A percentile compares a stretch with the other conserved stretches of the same genome.
Conservation (phyloP, 2,797 vertebrate genomes). For the Petrocephalus schoutedeni region DNA sequence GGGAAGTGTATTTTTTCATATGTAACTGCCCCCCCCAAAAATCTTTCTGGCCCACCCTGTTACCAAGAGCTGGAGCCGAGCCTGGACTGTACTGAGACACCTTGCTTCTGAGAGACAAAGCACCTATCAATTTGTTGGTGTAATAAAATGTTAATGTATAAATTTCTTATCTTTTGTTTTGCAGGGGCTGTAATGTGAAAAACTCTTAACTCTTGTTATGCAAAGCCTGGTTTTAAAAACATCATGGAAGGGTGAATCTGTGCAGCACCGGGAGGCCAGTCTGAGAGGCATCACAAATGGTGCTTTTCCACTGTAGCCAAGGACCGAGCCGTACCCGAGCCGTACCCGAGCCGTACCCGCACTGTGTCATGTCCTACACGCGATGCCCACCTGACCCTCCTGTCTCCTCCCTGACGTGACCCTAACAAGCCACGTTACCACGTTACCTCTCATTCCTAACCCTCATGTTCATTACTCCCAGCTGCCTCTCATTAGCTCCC, state of each 20-base stretch:
- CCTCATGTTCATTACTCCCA: too few relatives aligned
- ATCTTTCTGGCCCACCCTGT: too few relatives aligned
- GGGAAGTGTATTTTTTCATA: too few relatives aligned
- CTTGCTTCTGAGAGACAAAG: not conserved
- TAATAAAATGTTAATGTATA: not conserved
- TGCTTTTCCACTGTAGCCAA: too few relatives aligned
- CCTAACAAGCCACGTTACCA: too few relatives aligned
- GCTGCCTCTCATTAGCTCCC: too few relatives aligned
- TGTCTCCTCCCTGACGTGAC: too few relatives aligned
- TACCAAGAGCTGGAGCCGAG: too few relatives aligned
- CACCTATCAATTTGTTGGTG: not conserved
- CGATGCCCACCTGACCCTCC: too few relatives aligned
- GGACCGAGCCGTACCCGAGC: not conserved
- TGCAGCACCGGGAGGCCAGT: not conserved
- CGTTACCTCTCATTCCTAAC: too few relatives aligned
- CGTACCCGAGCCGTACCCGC: not conserved
- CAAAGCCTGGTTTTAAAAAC: not conserved
- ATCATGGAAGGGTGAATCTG: not conserved
- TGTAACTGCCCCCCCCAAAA: too few relatives aligned
- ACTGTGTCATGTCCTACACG: not conserved
- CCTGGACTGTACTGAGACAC: not conserved
- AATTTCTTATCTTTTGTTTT: not conserved
- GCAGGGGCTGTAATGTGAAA: not conserved
- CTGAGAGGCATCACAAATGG: too few relatives aligned
- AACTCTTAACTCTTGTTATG: conserved; percentile 2